Evolutionary conservation across 1,140 invertebrate species (phyloP), one percentile per base, ranked within the genome.

Genomic region (Paralvinella palmiformis): DNA sequence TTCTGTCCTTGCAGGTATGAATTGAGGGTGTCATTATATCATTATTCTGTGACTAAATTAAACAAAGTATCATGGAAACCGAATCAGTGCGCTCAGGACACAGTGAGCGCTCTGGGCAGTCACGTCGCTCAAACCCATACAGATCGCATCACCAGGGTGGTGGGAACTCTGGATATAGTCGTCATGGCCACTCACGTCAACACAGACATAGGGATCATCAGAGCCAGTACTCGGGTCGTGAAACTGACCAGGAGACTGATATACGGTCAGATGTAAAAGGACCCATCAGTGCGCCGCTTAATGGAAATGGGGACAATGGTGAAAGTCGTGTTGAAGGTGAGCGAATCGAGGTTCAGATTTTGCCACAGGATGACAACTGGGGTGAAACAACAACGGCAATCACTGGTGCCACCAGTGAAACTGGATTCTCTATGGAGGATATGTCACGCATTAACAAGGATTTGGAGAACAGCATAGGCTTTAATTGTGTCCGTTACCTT

Each of bases 311-410:
- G 1, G 73, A 73, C 13, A 63, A 75, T 58, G 73, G 73, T 10
- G 71, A 67, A 22, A 63, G 62, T 13, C 59, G 67, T 7, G 58
- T 53, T 17, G 62, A 76, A 71, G 68, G 90, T 88, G 88, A 85
- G 85, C 5, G 84, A 85, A 81, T 89, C 85, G 3, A 76, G 88
- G 92, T 95, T 53, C 91, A 94, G 81, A 94, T 95, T 67, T 79
- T 97, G 45, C 92, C 92, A 0, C 85, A 86, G 77, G 94, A 97
- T 84, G 95, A 98, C 74, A 96, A 95, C 76, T 98, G 95, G 95
- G 94, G 92, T 36, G 96, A 98, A 81, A 96, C 94, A 73, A 96
- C 93, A 0, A 98, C 95, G 3, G 94, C 92, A 0, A 89, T 98
- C 27, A 98, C 96, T 3, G 94, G 94, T 20, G 96, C 96, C 72